Evolutionary conservation across 2,113 vertebrate species (phyloP).

Genomic region (Pomatostomus ruficeps): DNA sequence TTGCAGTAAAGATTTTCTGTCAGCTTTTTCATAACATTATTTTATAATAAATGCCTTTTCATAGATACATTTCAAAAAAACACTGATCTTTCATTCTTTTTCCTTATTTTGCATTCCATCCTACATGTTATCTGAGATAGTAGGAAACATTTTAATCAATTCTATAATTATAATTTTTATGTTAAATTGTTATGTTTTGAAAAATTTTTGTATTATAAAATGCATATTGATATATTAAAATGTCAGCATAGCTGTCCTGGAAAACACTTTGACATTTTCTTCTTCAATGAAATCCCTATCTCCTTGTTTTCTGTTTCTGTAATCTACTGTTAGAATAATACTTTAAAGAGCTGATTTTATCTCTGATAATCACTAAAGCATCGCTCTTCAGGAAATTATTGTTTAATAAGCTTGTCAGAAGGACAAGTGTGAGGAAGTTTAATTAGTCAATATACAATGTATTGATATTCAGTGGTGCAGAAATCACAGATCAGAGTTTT

Average conservation of each 20-base stretch:
- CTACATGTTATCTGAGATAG: background rate
- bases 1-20: background rate
- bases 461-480: background rate
- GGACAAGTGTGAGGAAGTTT: background rate
- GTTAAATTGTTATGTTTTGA: background rate
- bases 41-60: background rate
- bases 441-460: background rate
- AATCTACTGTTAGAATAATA: background rate
- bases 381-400: slow-evolving; percentile 9
- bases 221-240: background rate
- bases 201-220: background rate
- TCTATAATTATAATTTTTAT: background rate
- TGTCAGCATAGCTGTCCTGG: background rate
- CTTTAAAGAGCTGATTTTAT: background rate
- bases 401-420: slow-evolving; percentile 22
- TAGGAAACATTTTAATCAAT: background rate
- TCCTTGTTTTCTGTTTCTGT: background rate
- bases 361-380: background rate
- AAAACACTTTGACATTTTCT: background rate
- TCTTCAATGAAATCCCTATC: background rate
- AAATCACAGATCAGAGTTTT: slow-evolving; percentile 4
- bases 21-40: background rate
- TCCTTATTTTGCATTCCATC: background rate
- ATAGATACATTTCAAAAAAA: background rate
- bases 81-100: background rate